Percentiles rank a stretch among this genome's conserved stretches.
Evolutionary conservation across 2,797 vertebrate species (phyloP).

Genomic region (Antrozous pallidus): DNA sequence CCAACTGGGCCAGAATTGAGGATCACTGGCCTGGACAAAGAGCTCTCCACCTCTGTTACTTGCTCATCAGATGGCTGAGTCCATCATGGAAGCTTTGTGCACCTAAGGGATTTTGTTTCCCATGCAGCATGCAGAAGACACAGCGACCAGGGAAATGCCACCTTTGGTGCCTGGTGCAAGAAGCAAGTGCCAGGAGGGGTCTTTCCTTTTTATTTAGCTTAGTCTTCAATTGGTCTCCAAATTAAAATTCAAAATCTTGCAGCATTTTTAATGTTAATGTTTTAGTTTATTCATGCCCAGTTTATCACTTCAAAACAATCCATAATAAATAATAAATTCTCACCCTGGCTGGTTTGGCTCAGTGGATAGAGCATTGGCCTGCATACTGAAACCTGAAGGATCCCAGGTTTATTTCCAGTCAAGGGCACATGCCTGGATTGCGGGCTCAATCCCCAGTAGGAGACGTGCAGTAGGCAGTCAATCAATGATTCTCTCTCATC

Average conservation of each 20-base stretch:
- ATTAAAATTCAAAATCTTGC: background rate
- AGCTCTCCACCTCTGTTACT: background rate
- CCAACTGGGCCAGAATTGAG: background rate
- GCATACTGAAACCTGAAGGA: too few species aligned
- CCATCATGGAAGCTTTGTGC: background rate
- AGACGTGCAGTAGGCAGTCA: too few species aligned
- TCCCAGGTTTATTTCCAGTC: too few species aligned
- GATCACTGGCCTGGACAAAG: background rate
- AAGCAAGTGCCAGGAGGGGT: background rate
- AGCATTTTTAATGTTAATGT: background rate
- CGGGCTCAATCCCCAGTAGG: too few species aligned
- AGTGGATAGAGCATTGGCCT: too few species aligned
- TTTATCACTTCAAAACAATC: background rate
- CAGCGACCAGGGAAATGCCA: rapidly evolving
- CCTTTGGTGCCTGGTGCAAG: background rate
- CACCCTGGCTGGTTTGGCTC: too few species aligned
- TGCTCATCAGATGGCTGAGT: background rate
- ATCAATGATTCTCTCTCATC: too few species aligned
- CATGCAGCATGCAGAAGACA: background rate
- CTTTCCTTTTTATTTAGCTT: slow-evolving; percentile 19
- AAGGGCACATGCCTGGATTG: too few species aligned
- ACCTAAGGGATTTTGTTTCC: background rate
- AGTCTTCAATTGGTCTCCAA: background rate
- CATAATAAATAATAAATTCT: background rate
- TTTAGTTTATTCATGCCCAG: background rate